A percentile compares a stretch with the other conserved stretches of the same genome.
phyloP scores from a whole-genome alignment of 2,797 vertebrate genomes.

The Saxicola maurus region DNA sequence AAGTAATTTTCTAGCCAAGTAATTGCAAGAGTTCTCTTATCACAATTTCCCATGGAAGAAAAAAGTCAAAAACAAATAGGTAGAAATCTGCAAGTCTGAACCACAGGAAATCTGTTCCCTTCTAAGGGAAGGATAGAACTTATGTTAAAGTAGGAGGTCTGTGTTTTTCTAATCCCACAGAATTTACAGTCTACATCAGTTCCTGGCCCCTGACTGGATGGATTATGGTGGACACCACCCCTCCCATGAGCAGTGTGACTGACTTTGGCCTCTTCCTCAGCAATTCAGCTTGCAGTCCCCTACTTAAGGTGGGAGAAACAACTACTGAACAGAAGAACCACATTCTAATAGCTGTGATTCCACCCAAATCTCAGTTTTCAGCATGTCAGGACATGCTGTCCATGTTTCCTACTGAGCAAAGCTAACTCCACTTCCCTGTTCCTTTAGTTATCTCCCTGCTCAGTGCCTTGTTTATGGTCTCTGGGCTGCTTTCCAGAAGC shows the following conservation, averaged over 20 bases:
- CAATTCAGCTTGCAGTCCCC: background rate
- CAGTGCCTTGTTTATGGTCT: background rate
- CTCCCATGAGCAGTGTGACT: background rate
- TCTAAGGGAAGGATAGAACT: background rate
- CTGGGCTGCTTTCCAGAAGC: background rate
- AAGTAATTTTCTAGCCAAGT: conserved; percentile 1
- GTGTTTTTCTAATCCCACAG: background rate
- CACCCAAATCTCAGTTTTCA: background rate
- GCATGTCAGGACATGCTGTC: background rate
- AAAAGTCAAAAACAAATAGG: background rate
- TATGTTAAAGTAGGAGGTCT: background rate
- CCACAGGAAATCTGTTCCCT: background rate
- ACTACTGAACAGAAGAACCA: background rate
- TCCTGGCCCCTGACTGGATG: background rate
- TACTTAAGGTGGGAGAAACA: background rate
- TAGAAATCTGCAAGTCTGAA: background rate
- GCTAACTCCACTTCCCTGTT: background rate
- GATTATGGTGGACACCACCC: background rate
- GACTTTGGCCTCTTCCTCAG: background rate
- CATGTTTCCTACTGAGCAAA: background rate
- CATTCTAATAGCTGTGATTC: background rate
- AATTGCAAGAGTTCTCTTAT: background rate
- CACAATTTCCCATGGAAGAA: background rate
- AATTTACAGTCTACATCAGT: background rate
- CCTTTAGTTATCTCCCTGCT: background rate